A percentile compares a stretch with the other conserved stretches of the same genome.
These are phyloP conservation scores for Ophraella communa DNA, from an alignment of 2,888 invertebrate species.

Conservation along the genomic window DNA sequence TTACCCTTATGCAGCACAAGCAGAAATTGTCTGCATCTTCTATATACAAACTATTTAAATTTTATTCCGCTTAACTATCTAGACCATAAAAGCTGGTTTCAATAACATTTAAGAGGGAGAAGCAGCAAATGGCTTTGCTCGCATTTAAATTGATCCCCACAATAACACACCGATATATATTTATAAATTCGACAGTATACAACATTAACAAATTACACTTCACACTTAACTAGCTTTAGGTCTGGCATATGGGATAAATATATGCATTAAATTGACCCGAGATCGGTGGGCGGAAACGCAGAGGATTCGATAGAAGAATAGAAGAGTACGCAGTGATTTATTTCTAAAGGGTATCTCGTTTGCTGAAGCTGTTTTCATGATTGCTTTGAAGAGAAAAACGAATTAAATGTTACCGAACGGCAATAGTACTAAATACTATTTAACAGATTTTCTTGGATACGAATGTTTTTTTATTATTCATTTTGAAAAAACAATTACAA, in stretches of 20 bases:
- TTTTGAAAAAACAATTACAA: too few species aligned
- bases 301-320: slow-evolving; percentile 35
- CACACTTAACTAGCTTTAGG: slow-evolving; percentile 56
- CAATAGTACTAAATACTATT: too few species aligned
- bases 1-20: too few species aligned
- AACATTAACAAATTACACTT: slow-evolving; percentile 59
- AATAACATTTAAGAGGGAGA: slow-evolving; percentile 47
- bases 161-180: slow-evolving; percentile 57
- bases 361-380: not conserved
- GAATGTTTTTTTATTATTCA: too few species aligned
- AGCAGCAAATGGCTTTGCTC: slow-evolving; percentile 33
- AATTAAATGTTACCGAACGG: not conserved
- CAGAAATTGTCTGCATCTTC: too few species aligned
- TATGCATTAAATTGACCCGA: slow-evolving; percentile 57
- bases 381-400: not conserved
- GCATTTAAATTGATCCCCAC: slow-evolving; percentile 55
- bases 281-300: slow-evolving; percentile 53
- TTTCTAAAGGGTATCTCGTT: slow-evolving; percentile 5
- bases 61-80: too few species aligned
- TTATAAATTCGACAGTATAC: slow-evolving; percentile 35
- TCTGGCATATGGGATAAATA: slow-evolving; percentile 59
- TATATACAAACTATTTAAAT: too few species aligned
- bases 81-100: slow-evolving; percentile 48
- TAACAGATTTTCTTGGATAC: too few species aligned
- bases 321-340: slow-evolving; percentile 29